Evolutionary conservation across 2,888 invertebrate species (phyloP), one percentile per base, ranked within the genome.

Genomic region (Pseudeuparius sepicola): DNA sequence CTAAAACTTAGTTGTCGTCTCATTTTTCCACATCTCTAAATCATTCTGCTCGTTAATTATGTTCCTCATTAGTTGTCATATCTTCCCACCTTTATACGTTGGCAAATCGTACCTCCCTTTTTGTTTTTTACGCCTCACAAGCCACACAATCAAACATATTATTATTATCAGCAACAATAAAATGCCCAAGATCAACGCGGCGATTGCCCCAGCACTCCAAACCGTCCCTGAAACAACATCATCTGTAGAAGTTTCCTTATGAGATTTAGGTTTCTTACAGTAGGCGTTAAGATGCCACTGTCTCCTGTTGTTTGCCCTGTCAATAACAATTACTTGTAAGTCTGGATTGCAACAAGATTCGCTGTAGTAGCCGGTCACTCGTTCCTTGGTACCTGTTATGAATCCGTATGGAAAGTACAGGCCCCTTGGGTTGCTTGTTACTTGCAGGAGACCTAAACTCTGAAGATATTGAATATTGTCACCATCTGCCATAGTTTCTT

Each of bases 271-370:
- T 28, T 33, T 49, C 56, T 49, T 50, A 60, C 59, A 35, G 36
- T 59, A 58, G 28, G 61, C 75, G 54, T 86, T 80, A 7, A 81
- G 65, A 11, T 66, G 67, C 29, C 71, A 66, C 35, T 70, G 70
- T 39, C 70, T 67, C 4, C 71, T 68, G 53, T 85, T 85, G 1
- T 81, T 79, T 7, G 66, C 64, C 0, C 78, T 61, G 54, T 86
- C 84, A 6, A 71, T 70, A 0, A 81, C 83, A 2, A 70, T 73
- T 3, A 86, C 58, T 20, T 77, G 64, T 1, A 83, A 67, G 31
- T 73, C 67, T 0, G 79, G 74, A 4, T 75, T 68, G 54, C 85
- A 87, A 54, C 86, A 87, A 0, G 75, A 77, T 0, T 79, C 73
- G 11, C 75, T 67, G 54, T 81, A 85, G 3, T 71, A 70, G 1